Conservation (phyloP, 35 echinoderm and acorn worm genomes). For the Eucidaris tribuloides region DNA sequence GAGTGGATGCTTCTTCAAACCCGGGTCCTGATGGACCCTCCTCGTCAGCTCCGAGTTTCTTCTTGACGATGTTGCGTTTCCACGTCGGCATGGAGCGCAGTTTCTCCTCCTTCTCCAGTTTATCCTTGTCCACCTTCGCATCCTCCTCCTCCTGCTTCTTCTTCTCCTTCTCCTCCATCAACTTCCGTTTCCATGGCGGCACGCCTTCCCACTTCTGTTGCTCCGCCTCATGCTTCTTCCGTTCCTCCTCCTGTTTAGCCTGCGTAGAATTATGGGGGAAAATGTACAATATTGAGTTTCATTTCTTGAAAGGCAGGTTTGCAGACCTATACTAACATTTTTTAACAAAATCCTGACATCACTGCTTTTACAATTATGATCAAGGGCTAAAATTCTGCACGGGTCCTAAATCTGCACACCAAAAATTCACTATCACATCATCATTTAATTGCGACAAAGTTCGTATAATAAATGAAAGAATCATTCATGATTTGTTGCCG, state of each 20-base stretch:
- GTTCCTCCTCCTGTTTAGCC: constrained; percentile 57
- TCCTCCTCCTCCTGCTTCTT: constrained; percentile 77
- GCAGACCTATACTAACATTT: too few species aligned
- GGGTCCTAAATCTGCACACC: too few species aligned
- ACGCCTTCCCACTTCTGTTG: constrained; percentile 79
- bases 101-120: constrained; percentile 54
- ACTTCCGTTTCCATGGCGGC: constrained; percentile 93
- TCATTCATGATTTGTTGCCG: too few species aligned
- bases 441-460: too few species aligned
- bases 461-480: too few species aligned
- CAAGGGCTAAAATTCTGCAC: too few species aligned
- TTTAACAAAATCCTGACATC: too few species aligned
- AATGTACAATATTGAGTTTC: too few species aligned
- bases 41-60: constrained; percentile 14
- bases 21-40: not conserved
- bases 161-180: constrained; percentile 83
- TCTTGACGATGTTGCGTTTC: constrained; percentile 86
- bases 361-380: too few species aligned
- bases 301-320: too few species aligned
- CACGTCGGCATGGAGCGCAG: constrained; percentile 83
- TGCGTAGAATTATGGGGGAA: not conserved
- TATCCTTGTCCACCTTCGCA: constrained; percentile 32
- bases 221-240: constrained; percentile 57
- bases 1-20: constrained; percentile 2
- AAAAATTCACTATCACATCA: too few species aligned